phyloP scores from a whole-genome alignment of 2,888 invertebrate genomes.

The Protonemura montana region DNA sequence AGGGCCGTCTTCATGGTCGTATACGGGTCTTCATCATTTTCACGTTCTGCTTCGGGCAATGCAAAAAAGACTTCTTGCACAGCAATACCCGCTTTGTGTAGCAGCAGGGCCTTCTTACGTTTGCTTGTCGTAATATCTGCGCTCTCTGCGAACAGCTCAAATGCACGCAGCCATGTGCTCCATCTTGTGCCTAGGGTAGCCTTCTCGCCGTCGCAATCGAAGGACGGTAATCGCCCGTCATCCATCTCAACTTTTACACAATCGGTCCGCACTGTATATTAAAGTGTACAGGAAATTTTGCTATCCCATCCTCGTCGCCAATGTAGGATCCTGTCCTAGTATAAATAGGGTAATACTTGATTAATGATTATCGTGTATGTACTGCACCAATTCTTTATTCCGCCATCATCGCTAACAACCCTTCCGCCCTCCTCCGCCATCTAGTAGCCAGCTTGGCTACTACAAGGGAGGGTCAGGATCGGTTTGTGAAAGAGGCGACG shows the following conservation, averaged over 20 bases:
- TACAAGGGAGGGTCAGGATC: too few species aligned
- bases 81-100: conserved; percentile 20
- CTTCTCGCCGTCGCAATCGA: conserved; percentile 15
- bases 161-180: conserved; percentile 2
- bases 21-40: neutral
- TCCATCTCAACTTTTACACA: conserved; percentile 1
- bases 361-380: too few species aligned
- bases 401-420: too few species aligned
- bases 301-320: too few species aligned
- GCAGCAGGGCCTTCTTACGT: conserved; percentile 7
- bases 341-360: too few species aligned
- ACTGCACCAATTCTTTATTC: too few species aligned
- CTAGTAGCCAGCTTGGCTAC: too few species aligned
- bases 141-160: conserved; percentile 26
- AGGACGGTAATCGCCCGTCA: neutral
- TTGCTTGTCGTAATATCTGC: neutral
- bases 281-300: too few species aligned
- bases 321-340: too few species aligned
- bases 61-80: conserved; percentile 17
- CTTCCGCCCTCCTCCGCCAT: too few species aligned
- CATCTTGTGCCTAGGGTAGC: conserved; percentile 9
- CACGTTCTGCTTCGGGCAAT: neutral
- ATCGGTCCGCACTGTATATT: neutral
- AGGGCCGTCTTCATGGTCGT: neutral
- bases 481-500: too few species aligned